Percentiles rank a stretch among this genome's conserved stretches.
Evolutionary conservation across 2,797 vertebrate species (phyloP).

Genomic region (Megalops cyprinoides): DNA sequence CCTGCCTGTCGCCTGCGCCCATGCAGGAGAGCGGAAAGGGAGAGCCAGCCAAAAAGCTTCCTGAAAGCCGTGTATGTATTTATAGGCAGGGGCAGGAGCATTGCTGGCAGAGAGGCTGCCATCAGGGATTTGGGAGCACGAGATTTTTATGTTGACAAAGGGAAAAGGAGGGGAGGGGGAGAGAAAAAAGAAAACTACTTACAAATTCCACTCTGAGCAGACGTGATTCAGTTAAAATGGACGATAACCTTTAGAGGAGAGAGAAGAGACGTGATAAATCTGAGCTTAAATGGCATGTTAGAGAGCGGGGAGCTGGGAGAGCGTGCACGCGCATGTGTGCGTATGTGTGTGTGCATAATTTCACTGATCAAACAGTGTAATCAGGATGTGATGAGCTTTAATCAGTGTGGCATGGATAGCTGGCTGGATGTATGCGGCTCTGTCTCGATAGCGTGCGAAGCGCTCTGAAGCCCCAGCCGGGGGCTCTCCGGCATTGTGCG

Average conservation of each 20-base stretch:
- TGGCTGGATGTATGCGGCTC: background rate
- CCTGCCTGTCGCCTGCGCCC: background rate
- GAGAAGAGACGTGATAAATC: background rate
- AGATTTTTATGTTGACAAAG: background rate
- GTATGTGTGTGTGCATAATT: background rate
- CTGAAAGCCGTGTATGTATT: background rate
- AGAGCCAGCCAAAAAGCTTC: background rate
- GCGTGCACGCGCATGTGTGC: background rate
- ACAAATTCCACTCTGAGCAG: background rate
- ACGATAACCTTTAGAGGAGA: constrained; percentile 5
- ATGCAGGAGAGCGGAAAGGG: constrained; percentile 7
- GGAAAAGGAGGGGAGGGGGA: background rate
- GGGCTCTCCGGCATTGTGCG: background rate
- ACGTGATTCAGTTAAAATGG: background rate
- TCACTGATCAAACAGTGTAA: background rate
- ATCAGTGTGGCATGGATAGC: background rate
- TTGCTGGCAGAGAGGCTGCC: background rate
- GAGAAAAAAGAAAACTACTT: background rate
- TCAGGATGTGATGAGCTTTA: constrained; percentile 11
- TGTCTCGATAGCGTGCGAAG: background rate
- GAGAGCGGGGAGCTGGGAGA: background rate
- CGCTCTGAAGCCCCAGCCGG: too few species aligned
- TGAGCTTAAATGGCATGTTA: background rate
- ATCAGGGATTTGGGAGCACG: background rate
- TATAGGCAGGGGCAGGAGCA: background rate